phyloP scores from a whole-genome alignment of 2,797 vertebrate genomes.

The Smutsia gigantea region DNA sequence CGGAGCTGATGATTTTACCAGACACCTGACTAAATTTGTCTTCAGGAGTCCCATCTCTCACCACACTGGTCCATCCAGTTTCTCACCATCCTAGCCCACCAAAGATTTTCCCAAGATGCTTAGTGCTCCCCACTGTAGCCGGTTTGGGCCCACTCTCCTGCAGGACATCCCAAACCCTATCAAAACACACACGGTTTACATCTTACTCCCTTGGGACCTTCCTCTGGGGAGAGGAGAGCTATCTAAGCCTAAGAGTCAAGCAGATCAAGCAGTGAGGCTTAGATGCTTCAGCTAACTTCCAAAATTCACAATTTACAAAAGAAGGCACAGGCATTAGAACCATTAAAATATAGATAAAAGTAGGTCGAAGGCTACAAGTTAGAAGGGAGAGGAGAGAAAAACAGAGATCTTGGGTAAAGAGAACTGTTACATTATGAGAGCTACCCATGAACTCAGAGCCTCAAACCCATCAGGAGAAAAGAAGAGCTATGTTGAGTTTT shows the following conservation, averaged over 20 bases:
- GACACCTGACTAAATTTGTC: background rate
- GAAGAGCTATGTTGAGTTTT: background rate
- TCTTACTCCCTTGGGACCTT: background rate
- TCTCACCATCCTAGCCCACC: background rate
- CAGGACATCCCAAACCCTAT: background rate
- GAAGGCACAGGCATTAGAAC: background rate
- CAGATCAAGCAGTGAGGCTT: background rate
- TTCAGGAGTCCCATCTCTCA: background rate
- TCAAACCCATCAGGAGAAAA: background rate
- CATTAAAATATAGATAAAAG: background rate
- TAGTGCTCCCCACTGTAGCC: background rate
- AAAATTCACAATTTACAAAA: background rate
- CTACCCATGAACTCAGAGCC: background rate
- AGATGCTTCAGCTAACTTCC: background rate
- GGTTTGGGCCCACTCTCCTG: background rate
- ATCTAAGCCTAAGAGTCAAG: background rate
- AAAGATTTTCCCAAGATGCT: background rate
- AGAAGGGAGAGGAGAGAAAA: background rate
- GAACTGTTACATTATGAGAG: background rate
- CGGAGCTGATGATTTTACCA: slow-evolving; percentile 33
- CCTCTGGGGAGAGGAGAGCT: background rate
- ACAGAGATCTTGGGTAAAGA: background rate
- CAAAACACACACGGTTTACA: background rate
- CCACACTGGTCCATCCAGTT: background rate
- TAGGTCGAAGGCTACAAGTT: background rate